phyloP scores from a whole-genome alignment of 2,888 invertebrate species.

The Hemithea aestivaria region DNA sequence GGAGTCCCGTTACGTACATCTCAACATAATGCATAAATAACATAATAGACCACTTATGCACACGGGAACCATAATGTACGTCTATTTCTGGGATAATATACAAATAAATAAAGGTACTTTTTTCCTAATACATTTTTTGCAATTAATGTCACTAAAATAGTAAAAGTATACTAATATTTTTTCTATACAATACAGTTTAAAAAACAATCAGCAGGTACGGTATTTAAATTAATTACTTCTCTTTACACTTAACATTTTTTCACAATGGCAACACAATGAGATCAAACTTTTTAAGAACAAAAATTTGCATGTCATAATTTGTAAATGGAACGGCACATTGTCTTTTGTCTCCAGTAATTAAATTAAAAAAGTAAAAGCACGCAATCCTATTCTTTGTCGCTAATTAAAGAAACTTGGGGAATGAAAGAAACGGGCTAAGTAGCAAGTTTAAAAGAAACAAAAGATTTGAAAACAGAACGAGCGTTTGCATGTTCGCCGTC shows the following conservation, averaged over 20 bases:
- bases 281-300: conserved; percentile 19
- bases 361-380: conserved; percentile 73
- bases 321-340: conserved; percentile 63
- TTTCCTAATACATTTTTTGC: too few relatives aligned
- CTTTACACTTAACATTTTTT: too few relatives aligned
- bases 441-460: conserved; percentile 72
- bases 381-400: conserved; percentile 72
- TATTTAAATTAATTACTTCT: too few relatives aligned
- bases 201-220: too few relatives aligned
- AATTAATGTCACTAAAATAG: too few relatives aligned
- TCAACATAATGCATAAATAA: conserved; percentile 73
- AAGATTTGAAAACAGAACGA: conserved; percentile 64
- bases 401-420: conserved; percentile 74
- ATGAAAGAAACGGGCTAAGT: conserved; percentile 71
- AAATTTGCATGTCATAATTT: conserved; percentile 63
- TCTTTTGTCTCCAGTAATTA: conserved; percentile 59
- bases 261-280: too few relatives aligned
- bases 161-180: too few relatives aligned
- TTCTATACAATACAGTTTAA: too few relatives aligned
- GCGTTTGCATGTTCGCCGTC: conserved; percentile 67
- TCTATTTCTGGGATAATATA: conserved; percentile 32
- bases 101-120: conserved; percentile 31
- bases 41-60: conserved; percentile 65
- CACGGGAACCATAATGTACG: conserved; percentile 28
- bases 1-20: conserved; percentile 63